phyloP scores from a whole-genome alignment of 2,888 invertebrate genomes.

The Bembecia ichneumoniformis region DNA sequence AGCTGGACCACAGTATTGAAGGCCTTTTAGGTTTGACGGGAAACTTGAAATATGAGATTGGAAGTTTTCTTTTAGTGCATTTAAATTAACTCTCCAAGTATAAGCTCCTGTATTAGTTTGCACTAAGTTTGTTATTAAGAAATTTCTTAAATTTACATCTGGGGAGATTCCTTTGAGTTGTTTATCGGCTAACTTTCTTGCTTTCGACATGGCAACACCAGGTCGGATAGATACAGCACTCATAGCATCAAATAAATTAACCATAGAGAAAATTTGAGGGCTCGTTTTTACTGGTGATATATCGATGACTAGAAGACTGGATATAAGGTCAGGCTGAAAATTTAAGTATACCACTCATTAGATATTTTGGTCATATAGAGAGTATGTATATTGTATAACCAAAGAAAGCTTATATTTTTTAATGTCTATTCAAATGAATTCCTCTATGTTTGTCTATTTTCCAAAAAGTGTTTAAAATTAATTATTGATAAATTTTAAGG shows the following conservation, averaged over 20 bases:
- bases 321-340: constrained; percentile 73
- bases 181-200: constrained; percentile 75
- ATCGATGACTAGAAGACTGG: constrained; percentile 79
- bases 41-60: constrained; percentile 75
- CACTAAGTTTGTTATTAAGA: constrained; percentile 89
- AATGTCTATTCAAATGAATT: no score
- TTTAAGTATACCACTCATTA: no score
- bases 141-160: constrained; percentile 77
- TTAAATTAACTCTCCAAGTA: constrained; percentile 86
- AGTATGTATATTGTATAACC: no score
- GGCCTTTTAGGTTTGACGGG: constrained; percentile 65
- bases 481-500: no score
- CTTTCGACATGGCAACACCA: constrained; percentile 77
- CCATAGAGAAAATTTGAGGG: constrained; percentile 75
- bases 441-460: no score
- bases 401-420: no score
- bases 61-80: constrained; percentile 78
- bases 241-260: constrained; percentile 78
- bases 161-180: constrained; percentile 73
- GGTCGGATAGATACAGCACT: constrained; percentile 71
- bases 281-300: constrained; percentile 78
- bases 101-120: constrained; percentile 75
- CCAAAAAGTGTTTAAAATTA: no score
- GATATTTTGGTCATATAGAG: no score
- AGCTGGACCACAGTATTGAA: constrained; percentile 78